Evolutionary conservation across 23 tunicate genomes (phyloP), one percentile per base, ranked within the genome.

Genomic region (Ciona savignyi): DNA sequence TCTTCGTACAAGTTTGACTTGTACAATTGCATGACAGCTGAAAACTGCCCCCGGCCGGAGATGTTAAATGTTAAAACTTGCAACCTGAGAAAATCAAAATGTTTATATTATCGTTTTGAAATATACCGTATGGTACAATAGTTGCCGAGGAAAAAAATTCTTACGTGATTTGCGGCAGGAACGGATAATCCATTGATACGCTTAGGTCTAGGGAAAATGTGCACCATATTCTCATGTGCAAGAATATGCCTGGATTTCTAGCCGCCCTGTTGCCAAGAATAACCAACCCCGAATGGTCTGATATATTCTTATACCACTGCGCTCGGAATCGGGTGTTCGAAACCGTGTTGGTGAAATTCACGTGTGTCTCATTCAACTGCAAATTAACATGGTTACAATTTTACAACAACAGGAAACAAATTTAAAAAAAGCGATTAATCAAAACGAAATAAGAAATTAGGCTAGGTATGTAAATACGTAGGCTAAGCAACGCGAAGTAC

Each of bases 1-100:
- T 74, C 73, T 51, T 60, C 69, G 62, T 72, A 94, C 4, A 65
- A 20, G 60, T 66, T 72, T n/a, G 75, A 74, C 48, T 83, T 75
- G 85, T 51, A 94, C 30, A 94, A 70, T 64, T 79, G 86, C 99
- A 94, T 94, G 31, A 79, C 61, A 0, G 99, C 99, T 1, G 95
- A 87, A 66, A 94, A 94, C 73, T 94, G 81, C 26, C 99, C 99
- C 21, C 26, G 78, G n/a, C 95, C 99, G 4, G 87, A 75, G n/a
- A 87, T 74, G 64, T 93, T 86, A 62, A 93, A 81, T 23, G 81
- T 81, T 21, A 77, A 49, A 31, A 86, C 66, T 31, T 83, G 82
- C 22, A 75, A 27, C 29, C 87, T 82, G 67, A 27, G 42, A 63
- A 66, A 67, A 71, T 6, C 9, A 42, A 42, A 9, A 42, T 15